Conservation (phyloP, 2,888 invertebrate genomes). For the Drosophila kokeensis region DNA sequence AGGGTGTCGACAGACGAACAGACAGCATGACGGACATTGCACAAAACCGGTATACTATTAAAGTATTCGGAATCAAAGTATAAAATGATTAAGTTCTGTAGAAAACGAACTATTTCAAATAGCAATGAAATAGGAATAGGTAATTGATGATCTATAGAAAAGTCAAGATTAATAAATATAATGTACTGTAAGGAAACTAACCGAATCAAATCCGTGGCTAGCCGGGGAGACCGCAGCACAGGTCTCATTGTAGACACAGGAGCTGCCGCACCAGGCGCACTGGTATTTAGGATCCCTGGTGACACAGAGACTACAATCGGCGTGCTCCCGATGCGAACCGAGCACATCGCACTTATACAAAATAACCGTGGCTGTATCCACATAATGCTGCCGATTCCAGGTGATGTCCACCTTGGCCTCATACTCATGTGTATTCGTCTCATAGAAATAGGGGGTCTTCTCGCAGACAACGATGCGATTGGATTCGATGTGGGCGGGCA, state of each 20-base stretch:
- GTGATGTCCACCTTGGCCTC: constrained; percentile 95
- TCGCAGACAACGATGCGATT: constrained; percentile 94
- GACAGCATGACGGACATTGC: too few species aligned
- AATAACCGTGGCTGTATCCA: constrained; percentile 95
- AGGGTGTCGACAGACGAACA: too few species aligned
- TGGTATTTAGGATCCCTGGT: constrained; percentile 95
- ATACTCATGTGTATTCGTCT: constrained; percentile 93
- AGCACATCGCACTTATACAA: constrained; percentile 98
- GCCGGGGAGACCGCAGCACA: constrained; percentile 85
- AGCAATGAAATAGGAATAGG: neutral
- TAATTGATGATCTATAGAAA: neutral
- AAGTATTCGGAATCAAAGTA: too few species aligned
- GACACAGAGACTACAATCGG: constrained; percentile 98
- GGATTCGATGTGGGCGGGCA: constrained; percentile 93
- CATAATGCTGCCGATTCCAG: constrained; percentile 97
- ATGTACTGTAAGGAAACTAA: neutral
- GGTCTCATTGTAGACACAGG: constrained; percentile 93
- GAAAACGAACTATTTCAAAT: neutral
- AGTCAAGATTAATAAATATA: neutral
- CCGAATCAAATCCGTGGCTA: neutral
- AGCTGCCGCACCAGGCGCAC: constrained; percentile 98
- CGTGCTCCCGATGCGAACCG: constrained; percentile 96
- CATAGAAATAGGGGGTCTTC: constrained; percentile 96
- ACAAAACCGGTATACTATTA: too few species aligned
- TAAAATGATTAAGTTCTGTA: neutral